These are phyloP conservation scores for Tachina fera DNA, from an alignment of 2,888 invertebrate genomes.

Conservation along the genomic window DNA sequence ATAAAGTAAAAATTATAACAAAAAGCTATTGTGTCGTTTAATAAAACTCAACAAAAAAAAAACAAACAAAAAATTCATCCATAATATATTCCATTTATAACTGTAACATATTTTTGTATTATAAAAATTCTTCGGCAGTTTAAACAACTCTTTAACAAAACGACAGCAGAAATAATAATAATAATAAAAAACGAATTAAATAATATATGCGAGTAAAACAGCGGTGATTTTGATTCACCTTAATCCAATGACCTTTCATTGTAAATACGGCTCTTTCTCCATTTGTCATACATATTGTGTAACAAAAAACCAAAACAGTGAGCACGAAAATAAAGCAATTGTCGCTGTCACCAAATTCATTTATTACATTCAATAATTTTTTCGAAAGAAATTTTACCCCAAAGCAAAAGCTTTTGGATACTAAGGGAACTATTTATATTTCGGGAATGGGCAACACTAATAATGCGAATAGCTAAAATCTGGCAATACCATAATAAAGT, in stretches of 20 bases:
- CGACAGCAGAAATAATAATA: not conserved
- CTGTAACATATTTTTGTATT: constrained; percentile 57
- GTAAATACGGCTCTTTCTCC: constrained; percentile 43
- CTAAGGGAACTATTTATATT: too few species aligned
- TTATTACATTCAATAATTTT: too few species aligned
- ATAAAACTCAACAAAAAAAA: not conserved
- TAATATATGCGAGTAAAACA: constrained; percentile 35
- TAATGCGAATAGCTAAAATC: too few species aligned
- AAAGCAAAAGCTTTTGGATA: too few species aligned
- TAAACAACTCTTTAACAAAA: constrained; percentile 34
- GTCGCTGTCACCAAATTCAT: not conserved
- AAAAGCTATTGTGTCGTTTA: constrained; percentile 45
- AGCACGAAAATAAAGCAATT: not conserved
- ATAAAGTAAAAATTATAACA: constrained; percentile 1
- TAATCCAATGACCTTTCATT: constrained; percentile 66
- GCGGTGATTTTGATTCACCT: constrained; percentile 50
- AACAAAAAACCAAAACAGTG: constrained; percentile 24
- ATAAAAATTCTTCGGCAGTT: constrained; percentile 44
- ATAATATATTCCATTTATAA: constrained; percentile 60
- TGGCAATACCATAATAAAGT: too few species aligned
- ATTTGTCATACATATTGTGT: constrained; percentile 8
- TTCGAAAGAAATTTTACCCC: not conserved
- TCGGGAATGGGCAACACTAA: too few species aligned
- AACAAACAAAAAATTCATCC: not conserved
- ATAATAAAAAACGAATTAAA: constrained; percentile 17